A percentile compares a stretch with the other conserved stretches of the same genome.
These are phyloP conservation scores for Clitarchus hookeri DNA, from an alignment of 2,888 invertebrate genomes.

Conservation along the genomic window DNA sequence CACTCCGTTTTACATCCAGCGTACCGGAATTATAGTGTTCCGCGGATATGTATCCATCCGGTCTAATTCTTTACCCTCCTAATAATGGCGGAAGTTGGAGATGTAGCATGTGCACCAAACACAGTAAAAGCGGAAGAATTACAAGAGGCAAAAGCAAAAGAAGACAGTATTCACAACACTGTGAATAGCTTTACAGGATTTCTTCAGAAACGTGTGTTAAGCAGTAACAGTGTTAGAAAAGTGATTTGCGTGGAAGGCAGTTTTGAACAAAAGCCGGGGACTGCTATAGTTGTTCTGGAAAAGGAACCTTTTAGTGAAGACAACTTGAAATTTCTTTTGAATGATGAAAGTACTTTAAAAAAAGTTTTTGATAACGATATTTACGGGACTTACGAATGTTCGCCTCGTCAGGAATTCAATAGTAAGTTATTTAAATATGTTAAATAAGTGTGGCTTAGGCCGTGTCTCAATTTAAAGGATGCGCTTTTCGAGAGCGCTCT, in stretches of 20 bases:
- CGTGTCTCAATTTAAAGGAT: too few species aligned
- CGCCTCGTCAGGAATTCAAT: conserved; percentile 64
- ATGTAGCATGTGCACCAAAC: neutral
- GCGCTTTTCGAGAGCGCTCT: too few species aligned
- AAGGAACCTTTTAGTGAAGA: conserved; percentile 78
- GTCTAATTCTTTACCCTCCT: too few species aligned
- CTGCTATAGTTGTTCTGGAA: conserved; percentile 77
- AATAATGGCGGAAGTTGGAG: neutral
- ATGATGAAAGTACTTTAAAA: conserved; percentile 61
- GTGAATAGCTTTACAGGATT: conserved; percentile 65
- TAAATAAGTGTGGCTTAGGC: too few species aligned
- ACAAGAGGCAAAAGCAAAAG: neutral
- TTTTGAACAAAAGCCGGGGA: conserved; percentile 62
- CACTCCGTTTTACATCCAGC: too few species aligned
- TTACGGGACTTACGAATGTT: conserved; percentile 80
- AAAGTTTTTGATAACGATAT: conserved; percentile 80
- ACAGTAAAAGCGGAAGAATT: neutral
- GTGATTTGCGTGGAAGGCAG: conserved; percentile 70
- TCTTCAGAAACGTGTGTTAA: conserved; percentile 67
- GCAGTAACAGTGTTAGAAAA: conserved; percentile 74
- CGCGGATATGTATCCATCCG: too few species aligned
- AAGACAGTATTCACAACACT: conserved; percentile 25
- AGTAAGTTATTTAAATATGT: conserved; percentile 64
- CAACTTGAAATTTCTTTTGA: conserved; percentile 60
- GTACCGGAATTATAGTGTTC: too few species aligned